These are phyloP conservation scores for Mallotus villosus DNA, from an alignment of 2,797 vertebrate genomes.

Conservation along the genomic window DNA sequence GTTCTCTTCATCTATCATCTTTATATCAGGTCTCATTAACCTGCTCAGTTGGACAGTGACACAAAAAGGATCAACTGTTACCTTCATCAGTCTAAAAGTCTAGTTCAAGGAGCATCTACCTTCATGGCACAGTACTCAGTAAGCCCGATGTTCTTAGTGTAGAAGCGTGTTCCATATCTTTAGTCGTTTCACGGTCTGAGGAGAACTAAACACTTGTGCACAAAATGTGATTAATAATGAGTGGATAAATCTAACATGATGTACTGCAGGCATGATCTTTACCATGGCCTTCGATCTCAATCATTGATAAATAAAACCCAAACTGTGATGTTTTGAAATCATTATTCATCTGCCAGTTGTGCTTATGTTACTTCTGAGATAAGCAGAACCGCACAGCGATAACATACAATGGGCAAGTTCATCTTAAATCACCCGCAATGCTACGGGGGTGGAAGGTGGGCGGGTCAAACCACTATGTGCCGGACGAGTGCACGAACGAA, in stretches of 20 bases:
- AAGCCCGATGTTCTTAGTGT: no score
- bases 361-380: slow-evolving; percentile 55
- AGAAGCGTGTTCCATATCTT: no score
- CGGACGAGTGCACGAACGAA: slow-evolving; percentile 55
- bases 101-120: no score
- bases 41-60: background rate
- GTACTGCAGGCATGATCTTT: no score
- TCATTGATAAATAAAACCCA: slow-evolving; percentile 61
- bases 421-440: slow-evolving; percentile 55
- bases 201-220: no score
- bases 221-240: no score
- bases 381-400: slow-evolving; percentile 56
- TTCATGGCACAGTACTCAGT: no score
- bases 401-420: slow-evolving; percentile 66
- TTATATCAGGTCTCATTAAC: background rate
- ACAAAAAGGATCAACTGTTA: background rate
- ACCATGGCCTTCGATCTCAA: slow-evolving; percentile 47
- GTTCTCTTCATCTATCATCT: slow-evolving; percentile 12
- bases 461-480: slow-evolving; percentile 63
- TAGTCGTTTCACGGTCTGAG: no score
- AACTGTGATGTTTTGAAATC: slow-evolving; percentile 26
- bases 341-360: slow-evolving; percentile 38
- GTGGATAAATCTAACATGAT: no score
- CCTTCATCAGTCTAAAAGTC: no score
- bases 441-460: slow-evolving; percentile 61